Percentiles rank a stretch among this genome's conserved stretches.
Evolutionary conservation across 92 coral and sea anemone species (phyloP).

Genomic region (Nematostella vectensis): DNA sequence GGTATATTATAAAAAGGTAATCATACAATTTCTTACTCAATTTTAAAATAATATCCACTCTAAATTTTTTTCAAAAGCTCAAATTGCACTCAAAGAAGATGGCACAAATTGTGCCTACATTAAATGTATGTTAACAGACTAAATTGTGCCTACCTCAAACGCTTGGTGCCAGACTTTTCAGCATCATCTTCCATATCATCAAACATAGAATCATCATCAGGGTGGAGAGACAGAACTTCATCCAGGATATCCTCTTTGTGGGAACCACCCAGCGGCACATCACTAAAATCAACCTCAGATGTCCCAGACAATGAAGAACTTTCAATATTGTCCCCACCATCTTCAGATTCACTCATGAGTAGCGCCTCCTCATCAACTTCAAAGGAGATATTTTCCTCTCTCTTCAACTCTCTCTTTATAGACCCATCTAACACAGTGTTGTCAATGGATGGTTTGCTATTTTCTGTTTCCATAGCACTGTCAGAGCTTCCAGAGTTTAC

Average conservation of each 20-base stretch:
- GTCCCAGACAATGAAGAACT: not conserved
- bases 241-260: constrained; percentile 42
- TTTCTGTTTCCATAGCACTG: not conserved
- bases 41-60: no score
- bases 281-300: constrained; percentile 34
- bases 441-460: not conserved
- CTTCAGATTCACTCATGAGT: constrained; percentile 7
- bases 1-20: no score
- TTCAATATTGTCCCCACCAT: not conserved
- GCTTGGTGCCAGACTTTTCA: not conserved
- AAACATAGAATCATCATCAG: constrained; percentile 38
- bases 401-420: not conserved
- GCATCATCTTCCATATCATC: constrained; percentile 35
- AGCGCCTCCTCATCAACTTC: constrained; percentile 12
- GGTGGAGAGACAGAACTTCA: constrained; percentile 28
- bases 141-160: not conserved
- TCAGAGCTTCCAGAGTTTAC: not conserved
- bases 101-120: no score
- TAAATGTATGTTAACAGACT: no score
- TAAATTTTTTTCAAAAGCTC: no score
- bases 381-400: not conserved
- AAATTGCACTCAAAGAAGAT: no score
- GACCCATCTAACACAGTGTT: not conserved
- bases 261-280: constrained; percentile 33
- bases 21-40: no score